These are phyloP conservation scores for Sitophilus oryzae DNA, from an alignment of 1,140 invertebrate genomes.

Conservation along the genomic window DNA sequence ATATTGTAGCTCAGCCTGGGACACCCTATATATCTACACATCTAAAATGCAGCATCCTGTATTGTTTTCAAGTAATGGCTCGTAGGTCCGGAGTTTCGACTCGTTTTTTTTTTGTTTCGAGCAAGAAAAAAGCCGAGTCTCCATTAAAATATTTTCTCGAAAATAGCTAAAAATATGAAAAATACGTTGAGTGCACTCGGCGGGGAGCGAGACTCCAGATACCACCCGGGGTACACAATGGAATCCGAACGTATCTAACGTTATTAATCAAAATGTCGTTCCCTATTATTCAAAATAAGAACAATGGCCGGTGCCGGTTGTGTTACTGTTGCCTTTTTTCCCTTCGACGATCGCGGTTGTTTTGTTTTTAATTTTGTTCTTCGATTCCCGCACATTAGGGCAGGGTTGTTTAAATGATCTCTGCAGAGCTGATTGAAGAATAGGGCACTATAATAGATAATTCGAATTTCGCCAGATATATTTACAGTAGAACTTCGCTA, in stretches of 20 bases:
- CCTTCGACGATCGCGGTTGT: neutral
- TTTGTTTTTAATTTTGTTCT: conserved; percentile 5
- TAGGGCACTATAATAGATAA: too few species aligned
- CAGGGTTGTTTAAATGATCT: too few species aligned
- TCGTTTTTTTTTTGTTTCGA: too few species aligned
- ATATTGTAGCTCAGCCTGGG: too few species aligned
- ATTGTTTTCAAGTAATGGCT: too few species aligned
- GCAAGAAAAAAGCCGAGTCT: too few species aligned
- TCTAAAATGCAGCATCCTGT: too few species aligned
- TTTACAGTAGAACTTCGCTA: too few species aligned
- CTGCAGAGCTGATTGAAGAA: too few species aligned
- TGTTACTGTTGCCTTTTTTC: conserved; percentile 17
- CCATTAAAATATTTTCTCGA: neutral
- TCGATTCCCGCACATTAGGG: conserved; percentile 5
- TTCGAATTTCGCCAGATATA: too few species aligned
- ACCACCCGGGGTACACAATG: conserved; percentile 24
- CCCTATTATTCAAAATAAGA: conserved; percentile 28
- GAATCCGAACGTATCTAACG: conserved; percentile 26
- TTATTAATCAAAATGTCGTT: conserved; percentile 28
- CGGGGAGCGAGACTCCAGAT: conserved; percentile 20
- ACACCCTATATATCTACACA: too few species aligned
- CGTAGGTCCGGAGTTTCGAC: too few species aligned
- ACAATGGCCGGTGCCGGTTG: conserved; percentile 18
- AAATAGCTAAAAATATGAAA: conserved; percentile 24
- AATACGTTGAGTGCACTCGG: conserved; percentile 11